These are phyloP conservation scores for Agonopterix subpropinquella DNA, from an alignment of 2,888 invertebrate genomes.

Conservation along the genomic window DNA sequence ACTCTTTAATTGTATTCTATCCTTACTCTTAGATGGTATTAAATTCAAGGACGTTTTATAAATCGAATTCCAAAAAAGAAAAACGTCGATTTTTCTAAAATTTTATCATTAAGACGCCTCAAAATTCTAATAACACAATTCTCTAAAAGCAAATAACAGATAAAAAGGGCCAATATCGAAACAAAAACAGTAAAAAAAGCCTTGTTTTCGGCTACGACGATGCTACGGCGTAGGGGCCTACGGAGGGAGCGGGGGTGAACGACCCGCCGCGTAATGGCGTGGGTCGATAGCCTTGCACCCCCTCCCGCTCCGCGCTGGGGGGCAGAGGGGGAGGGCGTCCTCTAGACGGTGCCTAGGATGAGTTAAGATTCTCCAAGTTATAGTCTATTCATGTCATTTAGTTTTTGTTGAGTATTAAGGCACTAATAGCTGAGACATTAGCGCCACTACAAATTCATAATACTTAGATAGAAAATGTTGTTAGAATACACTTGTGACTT, in stretches of 20 bases:
- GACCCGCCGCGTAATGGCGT: conserved; percentile 53
- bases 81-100: neutral
- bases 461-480: too few species aligned
- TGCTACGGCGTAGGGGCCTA: conserved; percentile 22
- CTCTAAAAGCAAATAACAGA: neutral
- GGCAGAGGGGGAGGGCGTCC: conserved; percentile 20
- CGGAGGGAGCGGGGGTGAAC: conserved; percentile 48
- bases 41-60: neutral
- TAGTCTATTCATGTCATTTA: conserved; percentile 6
- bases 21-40: neutral
- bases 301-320: conserved; percentile 17
- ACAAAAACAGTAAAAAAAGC: conserved; percentile 27
- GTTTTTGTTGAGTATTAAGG: neutral
- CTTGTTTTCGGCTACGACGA: conserved; percentile 26
- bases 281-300: conserved; percentile 57
- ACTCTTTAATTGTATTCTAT: neutral
- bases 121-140: conserved; percentile 30
- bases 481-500: too few species aligned
- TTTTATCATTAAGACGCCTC: neutral
- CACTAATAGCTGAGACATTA: too few species aligned
- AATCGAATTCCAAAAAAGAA: neutral
- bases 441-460: too few species aligned
- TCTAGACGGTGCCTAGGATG: conserved; percentile 38
- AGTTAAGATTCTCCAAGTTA: conserved; percentile 30
- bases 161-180: conserved; percentile 29